These are phyloP conservation scores for Agapornis roseicollis DNA, from an alignment of 2,113 vertebrate species.

Conservation along the genomic window DNA sequence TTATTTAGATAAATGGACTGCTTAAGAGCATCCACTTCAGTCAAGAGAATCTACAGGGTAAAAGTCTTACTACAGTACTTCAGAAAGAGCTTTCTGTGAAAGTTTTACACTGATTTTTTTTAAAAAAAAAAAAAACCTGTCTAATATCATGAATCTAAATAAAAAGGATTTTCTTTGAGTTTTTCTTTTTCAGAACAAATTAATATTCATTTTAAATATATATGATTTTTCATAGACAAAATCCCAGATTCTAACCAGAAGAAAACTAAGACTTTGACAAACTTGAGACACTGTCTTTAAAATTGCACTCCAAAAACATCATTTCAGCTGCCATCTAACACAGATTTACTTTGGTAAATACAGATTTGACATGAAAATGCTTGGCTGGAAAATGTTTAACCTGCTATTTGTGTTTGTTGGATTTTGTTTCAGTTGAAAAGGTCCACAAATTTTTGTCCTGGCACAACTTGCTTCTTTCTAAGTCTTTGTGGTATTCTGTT, in stretches of 20 bases:
- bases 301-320: background rate
- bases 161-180: background rate
- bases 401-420: rapidly evolving
- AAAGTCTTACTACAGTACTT: rapidly evolving
- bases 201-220: background rate
- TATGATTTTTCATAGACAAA: background rate
- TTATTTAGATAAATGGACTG: background rate
- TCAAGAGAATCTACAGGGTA: background rate
- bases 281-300: background rate
- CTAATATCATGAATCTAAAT: background rate
- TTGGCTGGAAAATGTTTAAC: background rate
- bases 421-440: background rate
- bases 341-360: background rate
- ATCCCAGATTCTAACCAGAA: rapidly evolving
- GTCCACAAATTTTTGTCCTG: background rate
- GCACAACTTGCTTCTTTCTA: background rate
- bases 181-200: rapidly evolving
- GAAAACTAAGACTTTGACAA: background rate
- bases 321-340: background rate
- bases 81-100: background rate
- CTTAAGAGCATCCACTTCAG: background rate
- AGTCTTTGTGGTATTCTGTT: background rate
- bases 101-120: background rate
- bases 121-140: too few relatives aligned
- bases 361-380: background rate